Evolutionary conservation across 2,113 vertebrate species (phyloP), one percentile per base, ranked within the genome.

Genomic region (Eubucco bourcierii): DNA sequence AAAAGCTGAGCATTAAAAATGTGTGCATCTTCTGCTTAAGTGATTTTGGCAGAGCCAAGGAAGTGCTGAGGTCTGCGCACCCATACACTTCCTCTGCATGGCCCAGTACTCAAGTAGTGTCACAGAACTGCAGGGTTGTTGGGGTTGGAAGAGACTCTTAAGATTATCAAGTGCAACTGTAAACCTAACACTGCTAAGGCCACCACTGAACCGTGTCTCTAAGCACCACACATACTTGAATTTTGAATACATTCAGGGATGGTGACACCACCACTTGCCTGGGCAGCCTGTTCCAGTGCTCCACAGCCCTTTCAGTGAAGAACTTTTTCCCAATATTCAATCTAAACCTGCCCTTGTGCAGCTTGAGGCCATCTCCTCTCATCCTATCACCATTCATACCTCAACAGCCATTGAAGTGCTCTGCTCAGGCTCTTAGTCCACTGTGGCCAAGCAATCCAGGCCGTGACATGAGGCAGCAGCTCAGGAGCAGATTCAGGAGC

Each of bases 21-120:
- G 52, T 67, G 50, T 31, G 60, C 33, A 33, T 74, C 73, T 92
- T 93, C 87, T 70, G 41, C 90, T 70, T 75, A 33, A 76, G 60
- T 81, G 93, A 73, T 87, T 95, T 94, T 83, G 78, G 73, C 71
- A 94, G 66, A 75, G 68, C 61, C 66, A 52, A 74, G 67, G 52
- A 88, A 46, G 33, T 80, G 71, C 74, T 8, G 34, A 73, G 71
- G 53, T 52, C 61, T 67, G 73, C 80, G 37, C 77, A 59, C 33
- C 72, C 55, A 64, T 46, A 15, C 20, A 23, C 58, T 90, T 79
- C 29, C 73, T 67, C 86, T 84, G 88, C 50, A 64, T 4, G 17
- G 41, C 25, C 15, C 1, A 0, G 19, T 21, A 31, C 33, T 1
- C 1, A 50, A 17, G 37, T 18, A 50, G 11, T n/a, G 27, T 12